Evolutionary conservation across 2,797 vertebrate species (phyloP), one percentile per base, ranked within the genome.

Genomic region (Orestias chungarensis): DNA sequence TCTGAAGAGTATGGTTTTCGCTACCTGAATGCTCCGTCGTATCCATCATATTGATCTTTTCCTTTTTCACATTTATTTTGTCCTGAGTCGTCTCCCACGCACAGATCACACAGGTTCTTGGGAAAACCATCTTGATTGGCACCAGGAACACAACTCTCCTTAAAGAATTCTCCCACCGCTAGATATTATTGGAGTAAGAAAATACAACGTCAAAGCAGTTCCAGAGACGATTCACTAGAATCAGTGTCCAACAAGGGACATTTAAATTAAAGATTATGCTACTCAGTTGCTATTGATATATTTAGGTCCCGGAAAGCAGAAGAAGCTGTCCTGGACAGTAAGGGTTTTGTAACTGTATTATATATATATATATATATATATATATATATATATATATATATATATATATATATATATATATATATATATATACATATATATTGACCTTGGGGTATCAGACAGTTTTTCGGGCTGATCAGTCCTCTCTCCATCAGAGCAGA

Each of bases 1-100:
- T n/a, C n/a, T n/a, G n/a, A n/a, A n/a, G n/a, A n/a, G n/a, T n/a
- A 33, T 1, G 40, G 25, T 59, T 71, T 76, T 68, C 27, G 27
- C 73, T 95, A 99, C 98, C 97, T 97, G 94, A 99, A 99, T 75
- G 98, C 97, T 35, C 98, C 98, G 0, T 89, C 76, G 82, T 97
- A 95, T 55, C 95, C 95, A 4, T 96, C 97, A 7, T 94, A 99
- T 44, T 78, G 88, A 83, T 99, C 98, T 80, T 94, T 94, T 75
- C 86, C 93, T 79, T 91, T 96, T 74, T 93, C 95, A 71, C 98
- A 99, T 83, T 94, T 95, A 88, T 95, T 86, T 4, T 92, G 64
- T 35, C 95, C 95, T 0, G 27, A 84, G n/a, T 35, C 29, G 52
- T 98, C 96, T 29, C 98, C 98, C 15, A 91, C 80, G 64, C 98